phyloP scores from a whole-genome alignment of 2,113 vertebrate genomes.

The Tursiops truncatus region DNA sequence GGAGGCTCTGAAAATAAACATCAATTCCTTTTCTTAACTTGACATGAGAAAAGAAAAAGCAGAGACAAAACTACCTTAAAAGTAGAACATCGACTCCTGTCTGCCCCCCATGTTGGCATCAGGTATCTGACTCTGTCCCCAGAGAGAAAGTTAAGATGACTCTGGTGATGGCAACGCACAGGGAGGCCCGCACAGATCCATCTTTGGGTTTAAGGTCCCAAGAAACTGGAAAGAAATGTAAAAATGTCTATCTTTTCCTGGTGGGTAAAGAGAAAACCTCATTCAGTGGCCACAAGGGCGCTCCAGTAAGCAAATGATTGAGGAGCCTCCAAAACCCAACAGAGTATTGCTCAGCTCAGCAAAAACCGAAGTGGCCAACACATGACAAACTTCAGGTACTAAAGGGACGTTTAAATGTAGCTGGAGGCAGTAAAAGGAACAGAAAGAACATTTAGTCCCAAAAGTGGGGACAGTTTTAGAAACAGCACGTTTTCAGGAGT shows the following conservation, averaged over 20 bases:
- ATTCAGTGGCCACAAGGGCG: background rate
- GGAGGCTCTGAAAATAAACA: background rate
- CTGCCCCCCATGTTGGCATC: rapidly evolving
- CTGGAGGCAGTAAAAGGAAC: background rate
- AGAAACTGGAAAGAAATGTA: background rate
- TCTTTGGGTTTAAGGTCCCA: background rate
- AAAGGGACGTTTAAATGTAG: constrained; percentile 1
- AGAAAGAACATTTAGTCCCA: background rate
- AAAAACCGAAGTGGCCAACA: background rate
- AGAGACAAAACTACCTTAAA: background rate
- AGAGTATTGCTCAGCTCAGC: background rate
- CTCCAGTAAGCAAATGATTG: background rate
- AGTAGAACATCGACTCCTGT: background rate
- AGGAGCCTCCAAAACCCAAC: background rate
- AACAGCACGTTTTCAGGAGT: constrained; percentile 21
- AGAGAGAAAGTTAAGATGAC: background rate
- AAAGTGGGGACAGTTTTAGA: background rate
- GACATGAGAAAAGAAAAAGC: background rate
- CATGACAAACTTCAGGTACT: background rate
- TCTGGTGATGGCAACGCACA: background rate
- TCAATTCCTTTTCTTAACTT: background rate
- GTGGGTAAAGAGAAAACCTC: background rate
- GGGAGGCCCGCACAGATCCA: rapidly evolving
- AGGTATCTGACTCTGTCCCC: rapidly evolving
- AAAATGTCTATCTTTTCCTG: background rate